A percentile compares a stretch with the other conserved stretches of the same genome.
Conservation (phyloP, 2,797 vertebrate genomes). For the Salarias fasciatus region DNA sequence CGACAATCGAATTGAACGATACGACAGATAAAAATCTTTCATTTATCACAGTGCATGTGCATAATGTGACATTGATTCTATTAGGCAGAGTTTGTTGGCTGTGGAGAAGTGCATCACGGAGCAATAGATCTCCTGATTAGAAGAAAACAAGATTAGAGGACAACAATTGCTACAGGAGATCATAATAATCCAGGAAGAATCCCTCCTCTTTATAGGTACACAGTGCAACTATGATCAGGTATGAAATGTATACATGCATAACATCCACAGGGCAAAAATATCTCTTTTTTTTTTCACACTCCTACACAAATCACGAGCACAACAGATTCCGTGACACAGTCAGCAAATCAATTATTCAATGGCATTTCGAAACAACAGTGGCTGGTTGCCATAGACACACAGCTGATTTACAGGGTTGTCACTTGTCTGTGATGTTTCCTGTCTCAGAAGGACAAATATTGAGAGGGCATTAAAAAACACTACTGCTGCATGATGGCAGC, state of each 20-base stretch:
- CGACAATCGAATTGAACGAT: slow-evolving; percentile 26
- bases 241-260: slow-evolving; percentile 4
- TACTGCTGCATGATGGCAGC: slow-evolving; percentile 23
- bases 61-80: slow-evolving; percentile 40
- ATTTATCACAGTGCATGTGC: slow-evolving; percentile 24
- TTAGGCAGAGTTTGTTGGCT: slow-evolving; percentile 30
- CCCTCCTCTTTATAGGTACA: slow-evolving; percentile 13
- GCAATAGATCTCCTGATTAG: slow-evolving; percentile 21
- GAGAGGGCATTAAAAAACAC: slow-evolving; percentile 5
- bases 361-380: slow-evolving; percentile 74
- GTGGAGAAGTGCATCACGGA: slow-evolving; percentile 15
- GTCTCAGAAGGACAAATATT: slow-evolving; percentile 65
- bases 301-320: slow-evolving; percentile 54
- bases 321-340: slow-evolving; percentile 65
- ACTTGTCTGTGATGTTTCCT: slow-evolving; percentile 58
- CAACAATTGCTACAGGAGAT: slow-evolving; percentile 10
- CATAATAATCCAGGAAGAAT: slow-evolving; percentile 15
- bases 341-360: slow-evolving; percentile 79
- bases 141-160: slow-evolving; percentile 38
- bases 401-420: slow-evolving; percentile 69
- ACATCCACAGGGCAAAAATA: slow-evolving; percentile 45
- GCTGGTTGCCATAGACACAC: slow-evolving; percentile 78
- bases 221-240: no score
- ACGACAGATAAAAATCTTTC: slow-evolving; percentile 30
- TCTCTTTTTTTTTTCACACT: slow-evolving; percentile 40